Evolutionary conservation across 2,888 invertebrate genomes (phyloP).

Genomic region (Oxycera nigricornis): DNA sequence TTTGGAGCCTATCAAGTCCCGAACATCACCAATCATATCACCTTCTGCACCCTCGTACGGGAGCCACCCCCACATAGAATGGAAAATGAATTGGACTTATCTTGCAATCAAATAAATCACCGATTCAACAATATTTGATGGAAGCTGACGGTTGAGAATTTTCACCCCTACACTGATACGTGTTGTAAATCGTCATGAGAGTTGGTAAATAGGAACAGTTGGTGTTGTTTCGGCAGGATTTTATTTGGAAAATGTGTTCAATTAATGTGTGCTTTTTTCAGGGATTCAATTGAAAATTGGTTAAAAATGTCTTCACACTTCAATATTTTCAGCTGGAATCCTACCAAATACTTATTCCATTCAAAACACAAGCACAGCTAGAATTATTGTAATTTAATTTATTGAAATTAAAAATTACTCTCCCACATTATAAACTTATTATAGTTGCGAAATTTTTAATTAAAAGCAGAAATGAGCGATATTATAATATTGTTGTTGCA

Average conservation of each 20-base stretch:
- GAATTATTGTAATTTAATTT: no score
- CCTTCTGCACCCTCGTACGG: background rate
- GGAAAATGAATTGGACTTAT: conserved; percentile 40
- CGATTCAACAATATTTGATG: conserved; percentile 44
- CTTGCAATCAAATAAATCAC: conserved; percentile 45
- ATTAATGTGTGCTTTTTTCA: no score
- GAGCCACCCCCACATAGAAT: background rate
- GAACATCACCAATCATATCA: background rate
- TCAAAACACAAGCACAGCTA: no score
- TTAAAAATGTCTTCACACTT: no score
- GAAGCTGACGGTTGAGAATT: conserved; percentile 38
- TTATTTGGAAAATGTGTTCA: background rate
- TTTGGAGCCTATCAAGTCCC: background rate
- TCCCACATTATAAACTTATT: no score
- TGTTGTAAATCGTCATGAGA: background rate
- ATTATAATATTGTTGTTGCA: no score
- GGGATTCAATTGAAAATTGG: no score
- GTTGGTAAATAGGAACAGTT: background rate
- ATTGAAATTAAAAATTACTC: no score
- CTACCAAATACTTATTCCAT: no score
- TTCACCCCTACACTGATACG: background rate
- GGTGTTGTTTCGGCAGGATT: background rate
- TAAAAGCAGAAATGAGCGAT: no score
- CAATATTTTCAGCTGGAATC: no score
- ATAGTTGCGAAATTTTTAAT: no score